Percentiles rank a stretch among this genome's conserved stretches.
These are phyloP conservation scores for Drosophila differens DNA, from an alignment of 2,888 invertebrate species.

Conservation along the genomic window DNA sequence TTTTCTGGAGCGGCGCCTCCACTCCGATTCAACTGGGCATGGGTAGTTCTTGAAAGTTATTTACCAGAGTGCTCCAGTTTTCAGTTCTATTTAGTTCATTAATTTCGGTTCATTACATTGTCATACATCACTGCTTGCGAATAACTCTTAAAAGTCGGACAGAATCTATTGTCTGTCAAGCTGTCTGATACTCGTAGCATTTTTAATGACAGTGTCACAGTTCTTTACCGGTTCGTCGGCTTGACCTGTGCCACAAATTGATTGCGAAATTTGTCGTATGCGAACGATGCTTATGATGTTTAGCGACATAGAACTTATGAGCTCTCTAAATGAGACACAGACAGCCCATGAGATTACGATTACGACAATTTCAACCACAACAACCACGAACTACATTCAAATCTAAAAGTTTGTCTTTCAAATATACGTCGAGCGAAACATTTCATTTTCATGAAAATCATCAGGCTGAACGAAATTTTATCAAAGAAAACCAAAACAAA, in stretches of 20 bases:
- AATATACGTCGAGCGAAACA: conserved; percentile 69
- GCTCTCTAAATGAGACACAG: conserved; percentile 12
- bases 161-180: conserved; percentile 10
- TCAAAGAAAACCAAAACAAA: conserved; percentile 68
- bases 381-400: conserved; percentile 33
- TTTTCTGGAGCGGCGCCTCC: conserved; percentile 42
- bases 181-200: conserved; percentile 25
- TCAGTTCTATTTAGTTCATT: conserved; percentile 69
- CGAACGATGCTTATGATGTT: conserved; percentile 63
- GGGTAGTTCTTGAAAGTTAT: conserved; percentile 50
- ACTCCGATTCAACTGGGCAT: conserved; percentile 17
- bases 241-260: conserved; percentile 79
- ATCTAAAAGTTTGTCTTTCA: conserved; percentile 56
- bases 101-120: conserved; percentile 79
- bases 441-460: conserved; percentile 77
- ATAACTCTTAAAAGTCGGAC: conserved; percentile 39
- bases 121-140: conserved; percentile 76
- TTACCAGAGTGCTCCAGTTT: conserved; percentile 67
- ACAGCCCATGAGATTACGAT: conserved; percentile 11
- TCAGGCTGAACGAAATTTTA: conserved; percentile 74
- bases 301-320: conserved; percentile 69
- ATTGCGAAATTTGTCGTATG: conserved; percentile 67
- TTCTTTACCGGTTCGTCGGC: conserved; percentile 62
- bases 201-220: conserved; percentile 75
- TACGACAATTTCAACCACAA: conserved; percentile 40